Evolutionary conservation across 2,113 vertebrate genomes (phyloP), one percentile per base, ranked within the genome.

Genomic region (Cyanoderma ruficeps): DNA sequence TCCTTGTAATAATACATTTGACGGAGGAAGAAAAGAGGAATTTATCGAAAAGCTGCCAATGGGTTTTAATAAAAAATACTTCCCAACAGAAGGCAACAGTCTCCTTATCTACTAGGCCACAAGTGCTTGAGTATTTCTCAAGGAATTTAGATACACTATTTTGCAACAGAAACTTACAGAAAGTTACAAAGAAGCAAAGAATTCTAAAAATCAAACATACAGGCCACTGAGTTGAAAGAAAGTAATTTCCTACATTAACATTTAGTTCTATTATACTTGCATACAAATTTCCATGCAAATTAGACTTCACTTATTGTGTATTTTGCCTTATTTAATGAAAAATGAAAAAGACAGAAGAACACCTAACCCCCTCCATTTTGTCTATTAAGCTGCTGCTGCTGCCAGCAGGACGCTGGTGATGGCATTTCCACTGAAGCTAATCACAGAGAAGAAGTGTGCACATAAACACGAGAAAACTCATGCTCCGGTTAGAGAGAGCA

Each of bases 41-140:
- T 68, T 77, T 93, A 70, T 93, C 11, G 0, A 88, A 94, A 93
- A 96, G 55, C 49, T 94, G 82, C 39, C 82, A 84, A 79, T 70
- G 61, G 64, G 88, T 96, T 96, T 91, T 87, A 93, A 93, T 65
- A 92, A 94, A 94, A 80, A 89, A 63, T 39, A 41, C 42, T 85
- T 94, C 83, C 74, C 90, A 93, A 24, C 7, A 90, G 69, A 89
- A 93, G 25, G 87, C 53, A 94, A 80, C 0, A 17, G 68, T 0
- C 7, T 64, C 61, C 75, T 94, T 95, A 96, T 95, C 92, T 83
- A 52, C 30, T 24, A 64, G 71, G 57, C 63, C 94, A 86, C 63
- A 71, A 91, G 74, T 59, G 60, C 56, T 91, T 24, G 60, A 84
- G 70, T 90, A 67, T 70, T 85, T 92, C 79, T 76, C 53, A 90